Percentiles rank a stretch among this genome's conserved stretches.
Conservation (phyloP, 2,888 invertebrate species). For the Plusia festucae region DNA sequence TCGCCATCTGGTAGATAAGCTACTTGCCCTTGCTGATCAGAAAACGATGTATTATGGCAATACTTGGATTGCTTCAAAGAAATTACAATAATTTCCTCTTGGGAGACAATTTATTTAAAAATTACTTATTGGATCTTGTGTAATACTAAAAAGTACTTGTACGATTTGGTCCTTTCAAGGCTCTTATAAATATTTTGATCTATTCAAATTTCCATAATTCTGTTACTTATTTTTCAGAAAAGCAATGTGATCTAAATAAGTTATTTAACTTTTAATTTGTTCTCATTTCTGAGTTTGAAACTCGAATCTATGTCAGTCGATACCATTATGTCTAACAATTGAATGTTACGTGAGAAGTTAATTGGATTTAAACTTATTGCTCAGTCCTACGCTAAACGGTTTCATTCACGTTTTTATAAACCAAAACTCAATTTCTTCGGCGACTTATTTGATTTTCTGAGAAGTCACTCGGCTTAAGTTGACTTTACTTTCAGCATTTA, state of each 20-base stretch:
- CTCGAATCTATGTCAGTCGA: background rate
- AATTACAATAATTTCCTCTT: too few species aligned
- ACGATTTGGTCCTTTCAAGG: background rate
- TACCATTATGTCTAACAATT: background rate
- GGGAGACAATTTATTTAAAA: too few species aligned
- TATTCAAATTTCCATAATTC: background rate
- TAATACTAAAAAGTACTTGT: background rate
- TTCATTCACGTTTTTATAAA: background rate
- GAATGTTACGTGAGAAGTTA: background rate
- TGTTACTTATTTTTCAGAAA: background rate
- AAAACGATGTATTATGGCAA: too few species aligned
- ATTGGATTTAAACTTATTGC: conserved; percentile 5
- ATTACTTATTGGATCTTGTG: too few species aligned
- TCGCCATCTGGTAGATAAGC: too few species aligned
- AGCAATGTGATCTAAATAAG: background rate
- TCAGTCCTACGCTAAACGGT: conserved; percentile 2
- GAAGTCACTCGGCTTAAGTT: background rate
- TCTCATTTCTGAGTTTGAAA: background rate
- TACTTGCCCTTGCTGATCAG: too few species aligned
- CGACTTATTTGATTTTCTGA: background rate
- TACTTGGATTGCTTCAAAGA: too few species aligned
- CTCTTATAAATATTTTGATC: background rate
- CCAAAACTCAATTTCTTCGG: background rate
- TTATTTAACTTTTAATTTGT: conserved; percentile 2
- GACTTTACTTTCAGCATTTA: background rate